Conservation (phyloP, 2,113 vertebrate genomes). For the Zosterops lateralis region DNA sequence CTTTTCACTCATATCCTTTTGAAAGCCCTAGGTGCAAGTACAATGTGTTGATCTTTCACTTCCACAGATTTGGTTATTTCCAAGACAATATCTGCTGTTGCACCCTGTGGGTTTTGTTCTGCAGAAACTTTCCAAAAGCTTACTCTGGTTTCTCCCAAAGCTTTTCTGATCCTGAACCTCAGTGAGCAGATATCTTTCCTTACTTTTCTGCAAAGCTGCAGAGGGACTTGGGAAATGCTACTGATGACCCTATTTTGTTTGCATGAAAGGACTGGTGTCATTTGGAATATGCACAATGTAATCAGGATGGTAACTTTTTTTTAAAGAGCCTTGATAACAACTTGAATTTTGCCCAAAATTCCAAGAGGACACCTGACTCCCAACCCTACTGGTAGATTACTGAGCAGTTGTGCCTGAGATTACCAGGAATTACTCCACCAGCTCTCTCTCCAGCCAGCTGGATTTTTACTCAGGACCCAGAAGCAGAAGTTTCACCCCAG, state of each 20-base stretch:
- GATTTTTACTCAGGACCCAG: not conserved
- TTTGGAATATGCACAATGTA: not conserved
- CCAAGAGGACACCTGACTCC: not conserved
- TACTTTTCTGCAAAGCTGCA: not conserved
- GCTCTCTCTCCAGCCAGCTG: slow-evolving; percentile 19
- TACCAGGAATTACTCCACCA: slow-evolving; percentile 11
- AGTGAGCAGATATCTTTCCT: not conserved
- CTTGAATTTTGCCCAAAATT: slow-evolving; percentile 31
- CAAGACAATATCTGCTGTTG: not conserved
- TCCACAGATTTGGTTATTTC: slow-evolving; percentile 3
- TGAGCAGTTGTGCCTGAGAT: slow-evolving; percentile 29
- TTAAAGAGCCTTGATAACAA: not conserved
- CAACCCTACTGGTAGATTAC: not conserved
- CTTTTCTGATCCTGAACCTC: not conserved
- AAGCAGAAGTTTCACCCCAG: not conserved
- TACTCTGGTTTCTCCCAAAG: not conserved
- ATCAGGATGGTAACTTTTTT: not conserved
- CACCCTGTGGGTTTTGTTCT: not conserved
- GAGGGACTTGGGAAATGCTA: not conserved
- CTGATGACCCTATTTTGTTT: not conserved
- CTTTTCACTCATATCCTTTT: slow-evolving; percentile 24
- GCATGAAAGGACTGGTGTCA: not conserved
- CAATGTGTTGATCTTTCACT: slow-evolving; percentile 26
- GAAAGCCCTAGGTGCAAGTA: slow-evolving; percentile 13
- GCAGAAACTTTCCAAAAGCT: slow-evolving; percentile 22